Base-by-base conservation (phyloP, 2,888 invertebrate genomes). In the Julus scanicus region DNA sequence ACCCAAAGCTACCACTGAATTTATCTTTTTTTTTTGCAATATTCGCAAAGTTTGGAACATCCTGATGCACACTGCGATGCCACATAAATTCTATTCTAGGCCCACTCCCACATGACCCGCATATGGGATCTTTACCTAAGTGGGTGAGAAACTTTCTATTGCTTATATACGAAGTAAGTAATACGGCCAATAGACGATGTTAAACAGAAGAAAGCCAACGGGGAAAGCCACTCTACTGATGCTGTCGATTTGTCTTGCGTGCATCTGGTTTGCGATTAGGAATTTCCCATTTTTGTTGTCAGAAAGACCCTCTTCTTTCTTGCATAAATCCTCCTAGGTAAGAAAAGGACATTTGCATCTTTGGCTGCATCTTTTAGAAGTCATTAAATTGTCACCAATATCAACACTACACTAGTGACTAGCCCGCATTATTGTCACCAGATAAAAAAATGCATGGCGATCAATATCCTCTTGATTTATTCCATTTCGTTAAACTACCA, bases 181-280 rank as follows among this genome's bases (percentile, higher is more conserved):
- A 90, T 93, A 93, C 6, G 92, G 91, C 93, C 93, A 93, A 90
- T 93, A 93, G 89, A 92, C 90, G 80, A 92, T 90, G 90, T 93
- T 93, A 91, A 93, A 93, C 80, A 92, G 89, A 83, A 92, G 91
- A 90, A 93, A 93, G 17, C 92, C 91, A 53, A 92, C 88, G 3
- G 93, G 93, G 89, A 93, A 93, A 87, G 91, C 90, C 86, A 92
- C 90, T 87, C 93, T 91, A 88, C 92, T 92, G 88, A 92, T 91
- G 89, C 92, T 92, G 90, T 93, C 93, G 87, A 93, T 93, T 88
- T 91, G 44, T 44, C 84, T 20, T 40, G 88, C 86, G 53, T 53
- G 53, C 85, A 49, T 85, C 49, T 44, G 40, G 20, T 85, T 85
- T 44, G 44, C 44, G 20, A 80, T 8, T 37, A 13, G 80, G 37